Conservation (phyloP, 2,797 vertebrate genomes). For the Tarsius wallacei region DNA sequence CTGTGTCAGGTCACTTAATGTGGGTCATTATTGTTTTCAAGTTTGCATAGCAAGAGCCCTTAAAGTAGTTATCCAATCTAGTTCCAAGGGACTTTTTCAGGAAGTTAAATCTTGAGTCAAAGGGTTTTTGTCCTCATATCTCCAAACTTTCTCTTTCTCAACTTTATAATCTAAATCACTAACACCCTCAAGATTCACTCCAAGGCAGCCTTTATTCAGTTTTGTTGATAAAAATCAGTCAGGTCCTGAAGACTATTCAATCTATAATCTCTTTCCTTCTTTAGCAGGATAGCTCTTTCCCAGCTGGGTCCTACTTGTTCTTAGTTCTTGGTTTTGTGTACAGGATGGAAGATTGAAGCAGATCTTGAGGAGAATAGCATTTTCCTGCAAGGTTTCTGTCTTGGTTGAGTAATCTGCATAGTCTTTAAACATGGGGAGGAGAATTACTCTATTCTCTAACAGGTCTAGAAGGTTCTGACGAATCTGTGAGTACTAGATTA, state of each 20-base stretch:
- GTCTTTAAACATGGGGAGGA: background rate
- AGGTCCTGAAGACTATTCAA: background rate
- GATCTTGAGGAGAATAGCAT: background rate
- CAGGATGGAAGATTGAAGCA: background rate
- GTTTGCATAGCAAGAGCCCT: background rate
- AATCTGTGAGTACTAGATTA: background rate
- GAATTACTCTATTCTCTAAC: background rate
- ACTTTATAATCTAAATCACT: background rate
- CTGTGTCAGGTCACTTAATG: background rate
- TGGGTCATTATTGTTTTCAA: background rate
- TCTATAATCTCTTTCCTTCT: background rate
- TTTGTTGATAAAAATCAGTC: background rate
- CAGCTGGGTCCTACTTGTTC: background rate
- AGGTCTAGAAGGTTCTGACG: background rate
- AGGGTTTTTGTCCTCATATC: background rate
- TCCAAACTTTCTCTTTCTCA: background rate
- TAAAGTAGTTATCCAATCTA: background rate
- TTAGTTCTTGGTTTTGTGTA: background rate
- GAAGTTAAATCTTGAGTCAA: background rate
- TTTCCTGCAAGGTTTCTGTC: background rate
- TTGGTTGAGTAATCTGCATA: background rate
- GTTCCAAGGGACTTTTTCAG: background rate
- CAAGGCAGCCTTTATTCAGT: background rate
- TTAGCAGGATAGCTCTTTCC: background rate
- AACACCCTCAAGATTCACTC: background rate